Evolutionary conservation across 2,797 vertebrate genomes (phyloP).

Genomic region (Peromyscus attwateri): DNA sequence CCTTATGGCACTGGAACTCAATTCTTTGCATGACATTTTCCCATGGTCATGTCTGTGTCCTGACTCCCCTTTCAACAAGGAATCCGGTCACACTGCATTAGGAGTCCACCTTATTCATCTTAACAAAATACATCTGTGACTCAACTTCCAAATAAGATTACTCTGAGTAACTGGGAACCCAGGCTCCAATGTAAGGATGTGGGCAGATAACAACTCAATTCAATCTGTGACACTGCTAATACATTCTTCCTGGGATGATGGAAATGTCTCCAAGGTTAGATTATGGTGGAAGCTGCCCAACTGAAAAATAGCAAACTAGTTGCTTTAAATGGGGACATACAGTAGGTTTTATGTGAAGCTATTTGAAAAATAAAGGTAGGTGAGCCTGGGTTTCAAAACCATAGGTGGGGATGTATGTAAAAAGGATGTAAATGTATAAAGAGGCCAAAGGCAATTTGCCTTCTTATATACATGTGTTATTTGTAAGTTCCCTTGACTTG

Average conservation of each 20-base stretch:
- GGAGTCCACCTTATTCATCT: background rate
- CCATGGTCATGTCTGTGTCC: background rate
- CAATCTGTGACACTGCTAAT: background rate
- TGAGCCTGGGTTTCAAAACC: background rate
- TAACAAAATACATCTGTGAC: constrained; percentile 18
- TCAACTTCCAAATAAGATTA: constrained; percentile 62
- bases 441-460: background rate
- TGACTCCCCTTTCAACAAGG: constrained; percentile 9
- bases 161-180: background rate
- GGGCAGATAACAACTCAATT: background rate
- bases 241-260: constrained; percentile 23
- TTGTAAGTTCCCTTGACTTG: background rate
- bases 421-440: background rate
- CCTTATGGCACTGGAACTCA: background rate
- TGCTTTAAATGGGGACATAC: background rate
- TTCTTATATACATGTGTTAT: background rate
- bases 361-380: background rate
- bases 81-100: background rate
- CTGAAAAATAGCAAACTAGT: background rate
- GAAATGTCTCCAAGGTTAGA: constrained; percentile 37
- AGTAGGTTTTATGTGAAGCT: constrained; percentile 13
- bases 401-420: background rate
- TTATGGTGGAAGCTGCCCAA: background rate
- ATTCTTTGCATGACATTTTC: background rate
- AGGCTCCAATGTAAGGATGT: background rate